These are phyloP conservation scores for Halcyon chelicuti DNA, from an alignment of 2,797 vertebrate genomes.

Conservation along the genomic window DNA sequence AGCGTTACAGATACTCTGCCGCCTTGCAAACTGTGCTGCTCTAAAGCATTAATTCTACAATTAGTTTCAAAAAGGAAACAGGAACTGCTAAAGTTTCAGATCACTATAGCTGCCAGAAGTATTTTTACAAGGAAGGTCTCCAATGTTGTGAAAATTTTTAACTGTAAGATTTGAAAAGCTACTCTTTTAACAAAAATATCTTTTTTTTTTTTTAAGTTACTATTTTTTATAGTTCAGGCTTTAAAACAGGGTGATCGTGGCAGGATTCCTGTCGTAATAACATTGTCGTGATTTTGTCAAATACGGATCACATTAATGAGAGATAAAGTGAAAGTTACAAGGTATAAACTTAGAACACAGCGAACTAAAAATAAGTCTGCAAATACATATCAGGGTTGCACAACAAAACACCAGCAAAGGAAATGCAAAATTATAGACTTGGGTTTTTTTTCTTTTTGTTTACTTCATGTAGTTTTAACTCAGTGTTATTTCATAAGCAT, in stretches of 20 bases:
- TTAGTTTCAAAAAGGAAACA: conserved; percentile 70
- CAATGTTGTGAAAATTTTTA: conserved; percentile 35
- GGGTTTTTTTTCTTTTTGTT: conserved; percentile 54
- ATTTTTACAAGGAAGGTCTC: conserved; percentile 54
- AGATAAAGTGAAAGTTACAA: conserved; percentile 75
- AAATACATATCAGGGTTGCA: conserved; percentile 50
- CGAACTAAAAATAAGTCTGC: conserved; percentile 68
- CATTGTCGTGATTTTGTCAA: background rate
- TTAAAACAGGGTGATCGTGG: rapidly evolving
- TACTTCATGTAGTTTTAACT: conserved; percentile 70
- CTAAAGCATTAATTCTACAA: conserved; percentile 51
- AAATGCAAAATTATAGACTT: conserved; percentile 65
- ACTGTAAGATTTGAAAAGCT: background rate
- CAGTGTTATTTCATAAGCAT: background rate
- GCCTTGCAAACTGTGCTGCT: background rate
- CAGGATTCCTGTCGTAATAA: background rate
- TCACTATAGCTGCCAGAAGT: conserved; percentile 54
- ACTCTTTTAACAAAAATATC: background rate
- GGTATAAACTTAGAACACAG: conserved; percentile 70
- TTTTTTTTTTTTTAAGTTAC: background rate
- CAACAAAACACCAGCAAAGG: conserved; percentile 70
- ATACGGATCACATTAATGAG: conserved; percentile 41
- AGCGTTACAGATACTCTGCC: background rate
- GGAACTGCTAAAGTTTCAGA: conserved; percentile 69
- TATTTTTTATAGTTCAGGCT: background rate